Conservation (phyloP, 2,888 invertebrate genomes). For the Andrena haemorrhoa region DNA sequence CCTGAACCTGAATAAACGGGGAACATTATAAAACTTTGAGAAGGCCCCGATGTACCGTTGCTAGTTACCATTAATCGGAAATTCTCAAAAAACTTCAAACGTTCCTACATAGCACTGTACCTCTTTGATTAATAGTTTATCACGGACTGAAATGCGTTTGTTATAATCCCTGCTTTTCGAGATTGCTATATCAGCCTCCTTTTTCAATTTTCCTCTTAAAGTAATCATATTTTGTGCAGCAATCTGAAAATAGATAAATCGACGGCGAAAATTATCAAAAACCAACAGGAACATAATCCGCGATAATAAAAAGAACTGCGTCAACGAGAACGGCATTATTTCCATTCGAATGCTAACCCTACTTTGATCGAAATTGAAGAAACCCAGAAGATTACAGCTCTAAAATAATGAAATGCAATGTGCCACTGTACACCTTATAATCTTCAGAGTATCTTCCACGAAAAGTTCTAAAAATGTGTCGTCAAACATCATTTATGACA, state of each 20-base stretch:
- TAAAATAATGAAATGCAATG: not conserved
- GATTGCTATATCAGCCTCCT: slow-evolving; percentile 86
- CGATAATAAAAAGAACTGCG: not conserved
- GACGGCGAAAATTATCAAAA: not conserved
- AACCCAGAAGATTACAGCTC: not conserved
- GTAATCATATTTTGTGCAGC: slow-evolving; percentile 88
- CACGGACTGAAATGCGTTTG: slow-evolving; percentile 91
- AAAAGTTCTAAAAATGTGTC: not conserved
- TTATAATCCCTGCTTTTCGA: slow-evolving; percentile 77
- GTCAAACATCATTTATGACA: slow-evolving; percentile 37
- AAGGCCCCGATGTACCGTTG: not conserved
- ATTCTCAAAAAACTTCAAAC: not conserved
- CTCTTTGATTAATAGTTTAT: slow-evolving; percentile 93
- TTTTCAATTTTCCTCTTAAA: slow-evolving; percentile 90
- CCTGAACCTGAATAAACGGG: slow-evolving; percentile 86
- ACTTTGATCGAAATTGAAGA: not conserved
- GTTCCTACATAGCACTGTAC: slow-evolving; percentile 82
- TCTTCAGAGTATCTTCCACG: not conserved
- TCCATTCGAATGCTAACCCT: slow-evolving; percentile 3
- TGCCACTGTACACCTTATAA: not conserved
- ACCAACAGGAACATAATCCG: not conserved
- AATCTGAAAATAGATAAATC: slow-evolving; percentile 30
- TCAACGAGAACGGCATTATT: slow-evolving; percentile 12
- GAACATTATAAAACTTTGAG: not conserved
- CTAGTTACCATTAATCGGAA: not conserved